A percentile compares a stretch with the other conserved stretches of the same genome.
phyloP scores from a whole-genome alignment of 2,888 invertebrate species.

The Leptarthrus brevirostris region DNA sequence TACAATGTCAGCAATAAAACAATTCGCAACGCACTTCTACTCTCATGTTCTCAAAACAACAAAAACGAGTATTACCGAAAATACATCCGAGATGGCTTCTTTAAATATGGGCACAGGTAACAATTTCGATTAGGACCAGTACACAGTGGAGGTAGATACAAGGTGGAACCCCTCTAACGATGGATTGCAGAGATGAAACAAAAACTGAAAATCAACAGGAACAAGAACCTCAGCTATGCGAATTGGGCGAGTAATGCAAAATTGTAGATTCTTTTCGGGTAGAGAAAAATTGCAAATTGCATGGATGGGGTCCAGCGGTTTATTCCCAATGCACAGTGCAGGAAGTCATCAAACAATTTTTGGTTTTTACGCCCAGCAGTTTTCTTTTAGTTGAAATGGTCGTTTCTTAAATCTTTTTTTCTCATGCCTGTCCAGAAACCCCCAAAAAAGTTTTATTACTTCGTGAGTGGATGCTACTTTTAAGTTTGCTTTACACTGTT shows the following conservation, averaged over 20 bases:
- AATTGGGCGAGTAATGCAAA: slow-evolving; percentile 1
- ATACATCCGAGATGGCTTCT: slow-evolving; percentile 4
- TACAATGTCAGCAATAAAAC: slow-evolving; percentile 44
- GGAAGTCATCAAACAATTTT: slow-evolving; percentile 53
- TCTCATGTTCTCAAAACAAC: background rate
- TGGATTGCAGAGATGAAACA: slow-evolving; percentile 30
- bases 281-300: slow-evolving; percentile 50
- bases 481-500: background rate
- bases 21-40: slow-evolving; percentile 45
- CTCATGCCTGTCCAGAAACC: background rate
- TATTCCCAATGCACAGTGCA: slow-evolving; percentile 44
- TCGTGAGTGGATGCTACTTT: background rate
- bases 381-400: slow-evolving; percentile 14
- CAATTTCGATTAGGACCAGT: slow-evolving; percentile 29
- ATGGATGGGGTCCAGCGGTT: slow-evolving; percentile 41
- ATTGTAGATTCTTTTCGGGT: slow-evolving; percentile 28
- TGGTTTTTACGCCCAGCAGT: slow-evolving; percentile 29
- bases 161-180: slow-evolving; percentile 45
- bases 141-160: slow-evolving; percentile 1
- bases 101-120: slow-evolving; percentile 26
- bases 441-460: slow-evolving; percentile 12
- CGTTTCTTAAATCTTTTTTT: background rate
- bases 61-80: slow-evolving; percentile 1
- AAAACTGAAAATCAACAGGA: background rate
- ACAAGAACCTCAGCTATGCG: slow-evolving; percentile 5